Evolutionary conservation across 1,140 invertebrate species (phyloP), one percentile per base, ranked within the genome.

Genomic region (Ylistrum balloti): DNA sequence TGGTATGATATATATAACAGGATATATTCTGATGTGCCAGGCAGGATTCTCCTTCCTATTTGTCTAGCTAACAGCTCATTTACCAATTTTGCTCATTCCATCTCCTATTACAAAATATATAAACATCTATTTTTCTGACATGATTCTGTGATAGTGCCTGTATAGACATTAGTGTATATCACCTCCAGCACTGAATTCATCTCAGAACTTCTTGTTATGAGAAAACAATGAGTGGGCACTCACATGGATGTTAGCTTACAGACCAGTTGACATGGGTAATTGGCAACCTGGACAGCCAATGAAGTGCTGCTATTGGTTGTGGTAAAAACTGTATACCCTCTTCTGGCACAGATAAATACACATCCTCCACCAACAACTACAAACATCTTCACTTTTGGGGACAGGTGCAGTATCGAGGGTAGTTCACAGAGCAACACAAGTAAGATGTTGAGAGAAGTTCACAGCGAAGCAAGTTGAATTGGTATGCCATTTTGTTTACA

Each of bases 41-140:
- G 35, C 35, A 38, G 13, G 13, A 38, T 38, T n/a, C 5, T 17
- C 56, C n/a, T 3, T 28, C 56, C 56, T 74, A n/a, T 74, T 28
- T 74, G 56, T 28, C 56, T 74, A 74, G 9, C 56, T 74, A n/a
- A n/a, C 28, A 74, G 3, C 56, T 74, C 56, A 74, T 74, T 74
- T 74, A 74, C 56, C 15, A 74, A n/a, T 74, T 74, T 28, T 28
- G 28, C 56, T n/a, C 56, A 74, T 74, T 74, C 56, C 56, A 74
- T n/a, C 56, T 74, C 56, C 56, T 5, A 74, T 74, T 74, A 74
- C 56, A 74, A 74, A 74, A 9, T n/a, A 28, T n/a, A 74, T n/a
- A 74, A 74, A 74, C 56, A 74, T n/a, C n/a, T n/a, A 74, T 74
- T 74, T 74, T 74, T n/a, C 56, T 74, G 56, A 74, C 56, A 74